Conservation (phyloP, 2,888 invertebrate genomes). For the Rambutsinella grinnellia region DNA sequence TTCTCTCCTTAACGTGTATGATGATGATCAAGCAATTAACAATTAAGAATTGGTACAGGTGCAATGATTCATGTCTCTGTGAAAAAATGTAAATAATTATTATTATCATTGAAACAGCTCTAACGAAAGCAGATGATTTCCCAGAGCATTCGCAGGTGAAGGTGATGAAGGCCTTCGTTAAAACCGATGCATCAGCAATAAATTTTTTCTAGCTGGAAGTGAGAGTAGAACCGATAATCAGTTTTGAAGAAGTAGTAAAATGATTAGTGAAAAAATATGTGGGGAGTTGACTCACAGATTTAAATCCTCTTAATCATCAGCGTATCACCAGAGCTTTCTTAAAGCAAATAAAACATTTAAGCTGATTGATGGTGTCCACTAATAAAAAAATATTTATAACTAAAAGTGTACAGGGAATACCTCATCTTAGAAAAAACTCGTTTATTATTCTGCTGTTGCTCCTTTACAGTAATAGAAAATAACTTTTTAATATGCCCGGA, state of each 20-base stretch:
- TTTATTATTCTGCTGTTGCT: constrained; percentile 29
- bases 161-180: constrained; percentile 32
- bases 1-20: no score
- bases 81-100: constrained; percentile 12
- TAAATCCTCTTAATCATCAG: constrained; percentile 28
- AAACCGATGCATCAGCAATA: constrained; percentile 58
- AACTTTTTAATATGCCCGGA: constrained; percentile 30
- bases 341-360: no score
- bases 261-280: constrained; percentile 11
- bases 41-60: constrained; percentile 16
- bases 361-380: constrained; percentile 35
- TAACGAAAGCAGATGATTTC: constrained; percentile 5
- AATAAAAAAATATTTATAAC: constrained; percentile 28
- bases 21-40: no score
- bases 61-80: constrained; percentile 26
- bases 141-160: background rate
- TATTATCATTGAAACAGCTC: background rate
- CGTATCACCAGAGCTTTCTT: no score
- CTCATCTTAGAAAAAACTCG: constrained; percentile 15
- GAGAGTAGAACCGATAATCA: constrained; percentile 4
- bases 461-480: no score
- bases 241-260: no score
- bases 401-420: background rate
- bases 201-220: constrained; percentile 1
- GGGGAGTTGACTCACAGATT: no score